phyloP scores from a whole-genome alignment of 2,888 invertebrate species.

The Xestia sexstrigata region DNA sequence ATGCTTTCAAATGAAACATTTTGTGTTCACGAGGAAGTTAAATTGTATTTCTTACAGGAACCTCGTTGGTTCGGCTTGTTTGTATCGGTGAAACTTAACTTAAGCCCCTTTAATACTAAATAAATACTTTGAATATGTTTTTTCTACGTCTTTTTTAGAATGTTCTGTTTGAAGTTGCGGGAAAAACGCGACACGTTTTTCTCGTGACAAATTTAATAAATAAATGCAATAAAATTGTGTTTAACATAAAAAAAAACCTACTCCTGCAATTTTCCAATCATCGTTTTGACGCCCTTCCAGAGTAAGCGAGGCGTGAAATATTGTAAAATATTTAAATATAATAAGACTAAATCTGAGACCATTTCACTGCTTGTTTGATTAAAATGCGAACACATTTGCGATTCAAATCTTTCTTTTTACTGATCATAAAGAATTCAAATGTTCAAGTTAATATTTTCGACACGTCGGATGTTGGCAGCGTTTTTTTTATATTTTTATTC shows the following conservation, averaged over 20 bases:
- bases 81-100: conserved; percentile 77
- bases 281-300: conserved; percentile 14
- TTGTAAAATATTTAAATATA: conserved; percentile 65
- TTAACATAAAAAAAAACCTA: conserved; percentile 19
- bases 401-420: conserved; percentile 89
- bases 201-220: background rate
- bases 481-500: conserved; percentile 70
- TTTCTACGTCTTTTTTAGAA: conserved; percentile 38
- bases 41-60: conserved; percentile 86
- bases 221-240: conserved; percentile 18
- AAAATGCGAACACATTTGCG: conserved; percentile 88
- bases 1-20: conserved; percentile 87
- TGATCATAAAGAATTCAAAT: conserved; percentile 90
- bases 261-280: conserved; percentile 47
- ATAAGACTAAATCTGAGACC: conserved; percentile 67
- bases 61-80: conserved; percentile 78
- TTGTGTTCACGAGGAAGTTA: conserved; percentile 84
- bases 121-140: conserved; percentile 74
- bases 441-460: conserved; percentile 87
- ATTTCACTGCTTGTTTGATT: conserved; percentile 81
- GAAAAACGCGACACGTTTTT: conserved; percentile 7
- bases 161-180: conserved; percentile 27
- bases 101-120: conserved; percentile 78
- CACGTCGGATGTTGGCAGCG: conserved; percentile 78
- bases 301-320: conserved; percentile 38